A percentile compares a stretch with the other conserved stretches of the same genome.
Evolutionary conservation across 2,888 invertebrate genomes (phyloP).

Genomic region (Corythucha ciliata): DNA sequence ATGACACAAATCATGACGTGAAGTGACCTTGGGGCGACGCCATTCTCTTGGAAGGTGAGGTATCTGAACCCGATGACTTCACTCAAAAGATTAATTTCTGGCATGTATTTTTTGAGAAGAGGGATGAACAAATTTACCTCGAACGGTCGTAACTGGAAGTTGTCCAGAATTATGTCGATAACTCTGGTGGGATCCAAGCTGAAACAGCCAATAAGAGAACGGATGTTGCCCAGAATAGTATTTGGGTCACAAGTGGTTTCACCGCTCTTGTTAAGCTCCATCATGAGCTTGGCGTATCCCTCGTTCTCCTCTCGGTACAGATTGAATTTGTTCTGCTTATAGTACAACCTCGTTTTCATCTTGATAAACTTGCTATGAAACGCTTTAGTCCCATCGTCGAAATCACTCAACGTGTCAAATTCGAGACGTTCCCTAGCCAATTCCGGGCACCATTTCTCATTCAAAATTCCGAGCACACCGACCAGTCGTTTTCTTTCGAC

Average conservation of each 20-base stretch:
- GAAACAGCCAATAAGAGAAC: constrained; percentile 94
- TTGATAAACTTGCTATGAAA: constrained; percentile 94
- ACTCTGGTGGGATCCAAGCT: constrained; percentile 98
- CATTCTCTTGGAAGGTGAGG: constrained; percentile 53
- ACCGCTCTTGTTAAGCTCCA: constrained; percentile 87
- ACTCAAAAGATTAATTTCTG: constrained; percentile 75
- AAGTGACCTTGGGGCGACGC: constrained; percentile 66
- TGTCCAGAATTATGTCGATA: constrained; percentile 89
- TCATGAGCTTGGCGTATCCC: constrained; percentile 93
- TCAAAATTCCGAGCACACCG: constrained; percentile 22
- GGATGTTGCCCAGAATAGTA: constrained; percentile 65
- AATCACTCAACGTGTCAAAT: constrained; percentile 86
- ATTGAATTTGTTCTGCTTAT: constrained; percentile 98
- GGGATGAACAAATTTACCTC: constrained; percentile 71
- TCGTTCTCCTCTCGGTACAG: constrained; percentile 97
- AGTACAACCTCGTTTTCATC: constrained; percentile 97
- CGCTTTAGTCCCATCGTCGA: constrained; percentile 77
- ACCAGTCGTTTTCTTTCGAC: constrained; percentile 40
- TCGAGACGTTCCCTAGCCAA: constrained; percentile 85
- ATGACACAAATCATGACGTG: constrained; percentile 85
- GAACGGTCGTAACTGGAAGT: constrained; percentile 81
- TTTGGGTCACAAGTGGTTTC: constrained; percentile 51
- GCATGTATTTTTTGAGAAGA: constrained; percentile 77
- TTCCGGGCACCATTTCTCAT: constrained; percentile 39
- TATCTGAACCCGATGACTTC: constrained; percentile 94